Base-by-base conservation (phyloP, 2,888 invertebrate species). In the Pandemis heparana region DNA sequence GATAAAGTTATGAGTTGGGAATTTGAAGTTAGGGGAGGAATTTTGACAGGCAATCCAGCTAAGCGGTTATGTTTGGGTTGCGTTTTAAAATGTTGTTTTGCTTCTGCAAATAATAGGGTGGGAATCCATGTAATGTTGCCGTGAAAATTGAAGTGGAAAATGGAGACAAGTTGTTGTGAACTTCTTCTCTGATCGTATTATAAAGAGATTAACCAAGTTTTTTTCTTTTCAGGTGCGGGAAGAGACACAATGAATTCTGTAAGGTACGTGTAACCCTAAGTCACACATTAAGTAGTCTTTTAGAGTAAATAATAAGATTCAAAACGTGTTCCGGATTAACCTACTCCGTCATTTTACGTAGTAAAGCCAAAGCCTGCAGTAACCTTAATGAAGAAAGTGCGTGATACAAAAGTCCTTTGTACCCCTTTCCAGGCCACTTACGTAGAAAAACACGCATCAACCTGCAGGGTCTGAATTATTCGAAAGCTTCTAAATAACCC, bases 151-250 rank as follows among this genome's bases (percentile, higher is more conserved):
- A 6, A n/a, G n/a, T 48, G 48, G 48, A n/a, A 48, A 48, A n/a
- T 5, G 6, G 48, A 9, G 18, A 18, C 8, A 18, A 53, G 18
- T 32, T 53, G 16, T 53, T 16, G 16, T 53, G n/a, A 14, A 16
- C 56, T 14, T 41, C 7, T 61, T 61, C 38, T 16, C 7, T 43
- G 5, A 18, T 10, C 46, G 18, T 51, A 12, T 16, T 8, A 32
- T 8, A 32, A 32, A 39, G 1, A 60, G 67, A 53, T 39, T 75
- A 76, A 75, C 43, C 38, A 53, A 51, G 46, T 69, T 73, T 69
- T 43, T 75, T 66, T 71, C 71, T 43, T 78, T 75, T 69, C 89
- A 90, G 90, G 89, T 87, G 87, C 85, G 84, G 87, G 88, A 82
- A 87, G 80, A 79, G 77, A 80, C 78, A 81, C 9, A 61, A 74